Conservation (phyloP, 1,140 invertebrate genomes). For the Ditylenchus dipsaci region DNA sequence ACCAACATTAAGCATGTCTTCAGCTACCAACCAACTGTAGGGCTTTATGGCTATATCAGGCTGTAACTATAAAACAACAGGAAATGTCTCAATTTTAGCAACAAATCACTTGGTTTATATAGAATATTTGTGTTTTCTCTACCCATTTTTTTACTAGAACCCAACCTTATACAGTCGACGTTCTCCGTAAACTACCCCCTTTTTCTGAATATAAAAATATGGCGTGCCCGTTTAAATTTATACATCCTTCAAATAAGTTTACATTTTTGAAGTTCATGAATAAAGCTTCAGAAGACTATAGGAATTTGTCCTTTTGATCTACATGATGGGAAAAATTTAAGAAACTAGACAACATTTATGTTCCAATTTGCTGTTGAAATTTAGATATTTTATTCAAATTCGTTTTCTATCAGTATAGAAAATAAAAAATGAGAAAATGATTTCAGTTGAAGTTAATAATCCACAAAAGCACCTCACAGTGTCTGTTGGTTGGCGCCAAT, state of each 20-base stretch:
- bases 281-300: too few species aligned
- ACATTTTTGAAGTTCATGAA: too few species aligned
- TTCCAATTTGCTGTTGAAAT: too few species aligned
- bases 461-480: background rate
- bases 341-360: too few species aligned
- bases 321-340: too few species aligned
- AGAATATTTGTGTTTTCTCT: background rate
- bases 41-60: background rate
- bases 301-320: too few species aligned
- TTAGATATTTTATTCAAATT: background rate
- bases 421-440: background rate
- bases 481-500: background rate
- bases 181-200: too few species aligned
- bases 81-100: background rate
- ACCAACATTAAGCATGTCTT: constrained; percentile 26
- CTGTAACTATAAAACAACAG: background rate
- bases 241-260: too few species aligned
- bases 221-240: too few species aligned
- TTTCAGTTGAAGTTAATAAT: constrained; percentile 6
- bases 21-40: constrained; percentile 28
- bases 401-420: background rate
- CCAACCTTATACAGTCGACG: background rate
- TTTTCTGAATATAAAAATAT: too few species aligned
- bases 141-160: background rate
- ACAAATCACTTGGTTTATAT: background rate